These are phyloP conservation scores for Dromaius novaehollandiae DNA, from an alignment of 2,113 vertebrate species.

Conservation along the genomic window DNA sequence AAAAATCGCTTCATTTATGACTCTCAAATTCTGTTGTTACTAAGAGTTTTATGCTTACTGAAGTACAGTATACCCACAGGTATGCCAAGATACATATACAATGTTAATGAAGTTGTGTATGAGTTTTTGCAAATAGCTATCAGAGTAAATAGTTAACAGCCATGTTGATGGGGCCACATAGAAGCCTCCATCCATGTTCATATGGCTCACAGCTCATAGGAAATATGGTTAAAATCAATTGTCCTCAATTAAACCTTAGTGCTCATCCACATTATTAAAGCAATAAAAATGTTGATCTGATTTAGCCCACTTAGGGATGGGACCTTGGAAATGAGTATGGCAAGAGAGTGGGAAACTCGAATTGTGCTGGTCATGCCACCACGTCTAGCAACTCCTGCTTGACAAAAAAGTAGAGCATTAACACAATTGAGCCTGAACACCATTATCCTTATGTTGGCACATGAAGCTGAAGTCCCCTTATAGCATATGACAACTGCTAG, in stretches of 20 bases:
- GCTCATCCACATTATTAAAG: not conserved
- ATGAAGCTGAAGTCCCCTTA: not conserved
- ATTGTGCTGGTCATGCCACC: not conserved
- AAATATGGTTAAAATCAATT: not conserved
- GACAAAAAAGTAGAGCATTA: not conserved
- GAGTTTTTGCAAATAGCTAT: not conserved
- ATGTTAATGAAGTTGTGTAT: accelerated
- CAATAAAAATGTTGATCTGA: not conserved
- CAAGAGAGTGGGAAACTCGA: not conserved
- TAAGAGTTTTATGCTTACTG: not conserved
- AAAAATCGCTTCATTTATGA: not conserved
- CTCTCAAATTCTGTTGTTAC: not conserved
- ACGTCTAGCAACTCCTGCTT: not conserved
- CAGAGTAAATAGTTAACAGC: not conserved
- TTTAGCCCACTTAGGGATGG: not conserved
- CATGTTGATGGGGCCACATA: accelerated
- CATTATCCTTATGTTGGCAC: not conserved
- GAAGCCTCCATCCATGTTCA: not conserved
- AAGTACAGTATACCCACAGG: not conserved
- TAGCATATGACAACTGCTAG: not conserved
- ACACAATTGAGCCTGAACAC: not conserved
- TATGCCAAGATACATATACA: not conserved
- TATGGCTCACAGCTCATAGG: accelerated
- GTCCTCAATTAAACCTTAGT: not conserved
- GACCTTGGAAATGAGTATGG: not conserved